A percentile compares a stretch with the other conserved stretches of the same genome.
These are phyloP conservation scores for Caenorhabditis briggsae DNA, from an alignment of 1,140 invertebrate genomes.

Conservation along the genomic window DNA sequence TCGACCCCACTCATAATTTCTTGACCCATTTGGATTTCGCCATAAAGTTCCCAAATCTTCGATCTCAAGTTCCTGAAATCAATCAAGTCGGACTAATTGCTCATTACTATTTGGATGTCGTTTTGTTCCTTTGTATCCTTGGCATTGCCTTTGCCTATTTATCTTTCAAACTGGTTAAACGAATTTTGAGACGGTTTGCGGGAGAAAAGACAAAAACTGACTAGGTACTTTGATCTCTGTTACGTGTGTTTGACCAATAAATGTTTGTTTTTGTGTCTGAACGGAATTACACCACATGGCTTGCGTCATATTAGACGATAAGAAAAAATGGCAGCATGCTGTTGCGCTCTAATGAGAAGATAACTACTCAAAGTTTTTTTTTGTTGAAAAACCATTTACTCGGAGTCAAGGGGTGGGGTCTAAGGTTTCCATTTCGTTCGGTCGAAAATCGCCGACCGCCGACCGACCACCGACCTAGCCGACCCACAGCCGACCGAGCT, in stretches of 20 bases:
- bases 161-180: not conserved
- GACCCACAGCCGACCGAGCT: too few relatives aligned
- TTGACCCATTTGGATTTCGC: constrained; percentile 29
- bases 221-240: not conserved
- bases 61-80: constrained; percentile 10
- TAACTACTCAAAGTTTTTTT: too few relatives aligned
- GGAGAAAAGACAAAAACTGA: not conserved
- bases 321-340: too few relatives aligned
- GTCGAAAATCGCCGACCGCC: too few relatives aligned
- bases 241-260: constrained; percentile 8
- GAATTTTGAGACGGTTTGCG: not conserved
- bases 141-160: not conserved
- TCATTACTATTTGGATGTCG: constrained; percentile 23
- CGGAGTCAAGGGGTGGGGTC: too few relatives aligned
- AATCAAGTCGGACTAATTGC: not conserved
- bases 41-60: not conserved
- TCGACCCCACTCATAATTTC: constrained; percentile 11
- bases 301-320: too few relatives aligned
- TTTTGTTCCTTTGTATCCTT: not conserved
- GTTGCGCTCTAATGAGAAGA: too few relatives aligned
- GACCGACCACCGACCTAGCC: too few relatives aligned
- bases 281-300: too few relatives aligned
- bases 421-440: too few relatives aligned
- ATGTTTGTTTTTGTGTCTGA: not conserved
- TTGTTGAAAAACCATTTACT: too few relatives aligned